Evolutionary conservation across 30 jellyfish, hydroid and myxozoan genomes (phyloP).

Genomic region (Aurelia coerulea): DNA sequence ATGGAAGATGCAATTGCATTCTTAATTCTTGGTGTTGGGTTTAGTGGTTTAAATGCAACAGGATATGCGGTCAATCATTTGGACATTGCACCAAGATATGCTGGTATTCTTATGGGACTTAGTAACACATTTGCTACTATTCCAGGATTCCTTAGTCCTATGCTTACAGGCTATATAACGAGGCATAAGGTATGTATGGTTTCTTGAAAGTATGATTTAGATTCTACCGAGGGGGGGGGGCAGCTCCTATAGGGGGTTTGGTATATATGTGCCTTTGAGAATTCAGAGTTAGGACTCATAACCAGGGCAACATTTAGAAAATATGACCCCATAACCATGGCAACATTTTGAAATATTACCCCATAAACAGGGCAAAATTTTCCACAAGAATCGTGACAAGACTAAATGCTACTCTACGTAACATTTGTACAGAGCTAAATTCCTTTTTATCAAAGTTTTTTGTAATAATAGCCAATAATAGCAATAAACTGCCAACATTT

Average conservation of each 20-base stretch:
- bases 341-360: too few species aligned
- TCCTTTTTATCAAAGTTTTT: too few species aligned
- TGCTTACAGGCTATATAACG: conserved; percentile 86
- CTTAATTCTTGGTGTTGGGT: conserved; percentile 90
- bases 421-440: too few species aligned
- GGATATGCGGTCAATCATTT: conserved; percentile 95
- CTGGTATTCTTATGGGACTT: conserved; percentile 92
- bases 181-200: conserved; percentile 63
- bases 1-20: conserved; percentile 91
- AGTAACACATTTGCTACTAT: conserved; percentile 93
- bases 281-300: too few species aligned
- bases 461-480: too few species aligned
- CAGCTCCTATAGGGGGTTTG: not conserved
- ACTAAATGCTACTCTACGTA: too few species aligned
- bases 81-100: conserved; percentile 93
- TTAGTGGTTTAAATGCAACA: conserved; percentile 94
- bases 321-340: too few species aligned
- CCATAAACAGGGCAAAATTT: too few species aligned
- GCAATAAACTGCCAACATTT: too few species aligned
- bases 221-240: not conserved
- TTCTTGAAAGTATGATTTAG: not conserved
- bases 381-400: too few species aligned
- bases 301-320: too few species aligned
- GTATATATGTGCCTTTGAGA: too few species aligned
- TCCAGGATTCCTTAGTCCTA: conserved; percentile 94